Conservation (phyloP, 2,888 invertebrate genomes). For the Ormyrus labotus region DNA sequence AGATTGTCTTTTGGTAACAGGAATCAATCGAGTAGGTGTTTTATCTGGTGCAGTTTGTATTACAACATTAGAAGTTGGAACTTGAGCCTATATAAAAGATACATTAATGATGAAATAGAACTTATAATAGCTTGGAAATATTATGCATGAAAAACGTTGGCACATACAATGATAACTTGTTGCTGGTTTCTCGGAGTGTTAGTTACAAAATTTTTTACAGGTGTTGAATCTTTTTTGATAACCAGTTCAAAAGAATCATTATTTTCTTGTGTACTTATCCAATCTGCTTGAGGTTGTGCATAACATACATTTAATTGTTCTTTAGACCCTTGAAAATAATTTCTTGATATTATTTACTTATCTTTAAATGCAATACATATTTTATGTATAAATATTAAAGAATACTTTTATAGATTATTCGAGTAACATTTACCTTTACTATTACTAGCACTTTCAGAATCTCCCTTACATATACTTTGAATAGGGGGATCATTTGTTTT, state of each 20-base stretch:
- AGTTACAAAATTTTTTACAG: slow-evolving; percentile 56
- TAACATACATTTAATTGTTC: slow-evolving; percentile 45
- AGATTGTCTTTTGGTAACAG: slow-evolving; percentile 59
- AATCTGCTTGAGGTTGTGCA: slow-evolving; percentile 56
- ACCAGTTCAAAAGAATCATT: slow-evolving; percentile 64
- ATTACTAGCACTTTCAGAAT: slow-evolving; percentile 34
- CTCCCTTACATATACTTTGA: slow-evolving; percentile 46
- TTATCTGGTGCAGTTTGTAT: slow-evolving; percentile 35
- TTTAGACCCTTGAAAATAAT: slow-evolving; percentile 36
- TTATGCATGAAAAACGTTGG: not conserved
- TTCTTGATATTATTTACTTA: slow-evolving; percentile 1
- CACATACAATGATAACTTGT: not conserved
- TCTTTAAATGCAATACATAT: slow-evolving; percentile 3
- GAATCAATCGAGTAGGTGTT: slow-evolving; percentile 59
- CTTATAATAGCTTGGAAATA: not conserved
- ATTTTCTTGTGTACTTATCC: slow-evolving; percentile 69
- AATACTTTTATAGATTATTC: not conserved
- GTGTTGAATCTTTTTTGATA: slow-evolving; percentile 63
- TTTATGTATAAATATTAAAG: not conserved
- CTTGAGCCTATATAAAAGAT: slow-evolving; percentile 27
- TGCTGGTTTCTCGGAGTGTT: slow-evolving; percentile 44
- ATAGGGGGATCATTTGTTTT: slow-evolving; percentile 67
- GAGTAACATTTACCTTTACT: slow-evolving; percentile 34
- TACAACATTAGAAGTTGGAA: slow-evolving; percentile 38
- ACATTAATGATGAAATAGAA: not conserved